Conservation (phyloP, 2,113 vertebrate genomes). For the Sander lucioperca region DNA sequence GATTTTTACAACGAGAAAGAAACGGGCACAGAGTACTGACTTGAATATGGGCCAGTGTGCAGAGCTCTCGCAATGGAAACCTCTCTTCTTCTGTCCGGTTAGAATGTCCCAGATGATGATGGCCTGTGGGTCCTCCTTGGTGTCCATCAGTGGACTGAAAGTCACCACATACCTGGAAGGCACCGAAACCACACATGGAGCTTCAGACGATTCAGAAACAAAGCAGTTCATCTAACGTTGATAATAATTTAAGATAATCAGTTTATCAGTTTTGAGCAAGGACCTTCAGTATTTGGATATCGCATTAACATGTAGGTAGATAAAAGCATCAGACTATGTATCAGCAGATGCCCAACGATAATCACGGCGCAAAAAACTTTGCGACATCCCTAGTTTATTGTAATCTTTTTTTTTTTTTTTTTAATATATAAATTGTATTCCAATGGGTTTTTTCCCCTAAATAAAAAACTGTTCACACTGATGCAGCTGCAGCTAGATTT, state of each 20-base stretch:
- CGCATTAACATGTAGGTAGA: background rate
- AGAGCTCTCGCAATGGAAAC: constrained; percentile 98
- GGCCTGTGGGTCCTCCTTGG: constrained; percentile 97
- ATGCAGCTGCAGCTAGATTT: background rate
- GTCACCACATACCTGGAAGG: constrained; percentile 93
- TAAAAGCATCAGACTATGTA: background rate
- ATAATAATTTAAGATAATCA: background rate
- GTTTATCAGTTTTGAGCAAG: background rate
- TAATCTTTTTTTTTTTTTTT: no score
- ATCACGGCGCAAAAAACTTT: background rate
- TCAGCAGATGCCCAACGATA: background rate
- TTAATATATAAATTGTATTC: no score
- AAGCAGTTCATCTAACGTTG: background rate
- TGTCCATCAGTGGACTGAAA: constrained; percentile 97
- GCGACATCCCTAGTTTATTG: background rate
- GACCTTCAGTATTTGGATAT: background rate
- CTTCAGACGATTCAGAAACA: background rate
- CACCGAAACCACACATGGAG: constrained; percentile 21
- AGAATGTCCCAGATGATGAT: constrained; percentile 99
- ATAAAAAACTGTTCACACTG: no score
- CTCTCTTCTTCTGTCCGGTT: constrained; percentile 97
- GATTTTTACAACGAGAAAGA: background rate
- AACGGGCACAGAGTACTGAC: constrained; percentile 80
- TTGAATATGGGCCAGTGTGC: constrained; percentile 99
- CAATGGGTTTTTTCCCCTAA: no score